Evolutionary conservation across 1,140 invertebrate species (phyloP).

Genomic region (Coelopa frigida): DNA sequence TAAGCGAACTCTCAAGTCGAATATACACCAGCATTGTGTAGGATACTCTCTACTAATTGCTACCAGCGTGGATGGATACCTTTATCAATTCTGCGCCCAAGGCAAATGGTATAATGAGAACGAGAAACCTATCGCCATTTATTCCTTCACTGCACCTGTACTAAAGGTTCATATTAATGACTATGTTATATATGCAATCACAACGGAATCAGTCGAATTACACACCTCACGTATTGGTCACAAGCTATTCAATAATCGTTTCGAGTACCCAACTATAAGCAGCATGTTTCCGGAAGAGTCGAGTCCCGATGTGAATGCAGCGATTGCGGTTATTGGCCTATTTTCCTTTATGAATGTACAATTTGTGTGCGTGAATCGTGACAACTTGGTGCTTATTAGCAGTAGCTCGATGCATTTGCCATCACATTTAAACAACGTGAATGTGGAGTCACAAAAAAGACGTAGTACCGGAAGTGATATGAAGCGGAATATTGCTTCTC

Average conservation of each 20-base stretch:
- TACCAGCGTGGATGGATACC: slow-evolving; percentile 38
- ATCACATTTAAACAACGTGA: background rate
- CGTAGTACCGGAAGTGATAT: slow-evolving; percentile 29
- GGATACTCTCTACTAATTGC: slow-evolving; percentile 35
- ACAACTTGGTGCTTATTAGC: slow-evolving; percentile 58
- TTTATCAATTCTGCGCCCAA: slow-evolving; percentile 40
- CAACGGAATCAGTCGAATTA: slow-evolving; percentile 68
- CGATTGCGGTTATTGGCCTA: slow-evolving; percentile 64
- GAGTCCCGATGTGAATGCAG: slow-evolving; percentile 54
- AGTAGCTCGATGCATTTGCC: slow-evolving; percentile 34
- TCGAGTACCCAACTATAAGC: slow-evolving; percentile 37
- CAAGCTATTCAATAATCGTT: slow-evolving; percentile 45
- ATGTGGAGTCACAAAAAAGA: slow-evolving; percentile 24
- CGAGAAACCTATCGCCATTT: slow-evolving; percentile 44
- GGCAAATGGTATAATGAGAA: slow-evolving; percentile 44
- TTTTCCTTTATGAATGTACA: slow-evolving; percentile 66
- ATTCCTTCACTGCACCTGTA: slow-evolving; percentile 65
- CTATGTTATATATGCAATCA: slow-evolving; percentile 65
- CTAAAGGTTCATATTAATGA: slow-evolving; percentile 58
- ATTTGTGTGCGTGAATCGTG: slow-evolving; percentile 54
- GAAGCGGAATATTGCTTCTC: slow-evolving; percentile 34
- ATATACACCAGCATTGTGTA: slow-evolving; percentile 30
- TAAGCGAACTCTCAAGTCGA: slow-evolving; percentile 32
- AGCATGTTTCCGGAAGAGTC: slow-evolving; percentile 44
- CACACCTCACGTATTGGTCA: slow-evolving; percentile 64